Evolutionary conservation across 1,140 invertebrate genomes (phyloP).

Genomic region (Popillia japonica): DNA sequence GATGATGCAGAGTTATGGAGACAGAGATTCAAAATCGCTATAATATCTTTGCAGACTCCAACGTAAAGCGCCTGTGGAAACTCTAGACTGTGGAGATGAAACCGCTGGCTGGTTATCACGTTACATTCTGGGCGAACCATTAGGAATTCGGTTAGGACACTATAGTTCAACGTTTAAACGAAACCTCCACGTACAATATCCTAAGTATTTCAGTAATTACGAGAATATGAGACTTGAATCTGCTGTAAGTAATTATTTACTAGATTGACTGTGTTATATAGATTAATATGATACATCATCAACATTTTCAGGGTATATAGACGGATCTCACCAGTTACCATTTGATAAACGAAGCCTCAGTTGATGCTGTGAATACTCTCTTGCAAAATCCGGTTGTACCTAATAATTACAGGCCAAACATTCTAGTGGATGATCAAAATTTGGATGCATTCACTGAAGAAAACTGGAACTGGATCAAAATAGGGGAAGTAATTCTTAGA

Average conservation of each 20-base stretch:
- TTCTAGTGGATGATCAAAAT: slow-evolving; percentile 68
- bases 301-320: slow-evolving; percentile 37
- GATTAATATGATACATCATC: too few species aligned
- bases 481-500: slow-evolving; percentile 68
- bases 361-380: slow-evolving; percentile 66
- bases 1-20: too few species aligned
- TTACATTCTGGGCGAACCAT: slow-evolving; percentile 62
- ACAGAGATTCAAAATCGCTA: too few species aligned
- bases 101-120: slow-evolving; percentile 67
- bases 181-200: background rate
- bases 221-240: slow-evolving; percentile 11
- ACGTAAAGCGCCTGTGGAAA: slow-evolving; percentile 55
- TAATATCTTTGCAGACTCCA: slow-evolving; percentile 39
- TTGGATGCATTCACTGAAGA: slow-evolving; percentile 72
- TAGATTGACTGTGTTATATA: too few species aligned
- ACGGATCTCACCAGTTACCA: slow-evolving; percentile 45
- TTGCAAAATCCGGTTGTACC: slow-evolving; percentile 57
- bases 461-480: slow-evolving; percentile 74
- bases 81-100: slow-evolving; percentile 67
- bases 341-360: slow-evolving; percentile 68
- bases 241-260: too few species aligned
- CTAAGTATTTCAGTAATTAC: background rate
- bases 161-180: slow-evolving; percentile 59
- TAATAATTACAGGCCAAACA: slow-evolving; percentile 72
- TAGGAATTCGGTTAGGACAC: slow-evolving; percentile 65